Base-by-base conservation (phyloP, 2,797 vertebrate genomes). In the Silurus aristotelis region DNA sequence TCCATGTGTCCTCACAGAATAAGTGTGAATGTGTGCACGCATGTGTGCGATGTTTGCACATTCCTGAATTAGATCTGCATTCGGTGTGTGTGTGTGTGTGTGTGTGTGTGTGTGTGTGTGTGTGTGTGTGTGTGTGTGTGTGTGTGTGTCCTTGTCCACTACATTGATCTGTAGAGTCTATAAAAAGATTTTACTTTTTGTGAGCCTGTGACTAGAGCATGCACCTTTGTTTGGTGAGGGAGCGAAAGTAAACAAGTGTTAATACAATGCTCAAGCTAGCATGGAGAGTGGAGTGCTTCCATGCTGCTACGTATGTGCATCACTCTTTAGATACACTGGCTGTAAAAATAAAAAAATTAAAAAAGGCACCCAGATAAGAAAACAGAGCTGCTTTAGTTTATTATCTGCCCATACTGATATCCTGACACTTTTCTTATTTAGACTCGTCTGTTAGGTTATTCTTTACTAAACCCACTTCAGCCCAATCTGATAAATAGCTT, bases 131-230 rank as follows among this genome's bases (percentile, higher is more conserved):
- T 52, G 58, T 79, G 10, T 52, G 58, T 79, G 10, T 52, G 58
- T 79, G 10, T 52, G 58, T 79, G 56, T 71, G 68, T 75, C 46
- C 55, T 78, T 83, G 48, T 80, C 55, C 60, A 63, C 80, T 82
- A 82, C 66, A 82, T 46, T 82, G 82, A 83, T 79, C 52, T 79
- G 72, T 68, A 2, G 55, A 46, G 63, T 83, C 56, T 84, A 60
- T 87, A 58, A 82, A 71, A 82, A 60, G 80, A 27, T 60, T 71
- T 71, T 9, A 19, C 80, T 71, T 60, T 66, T 82, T 68, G 77
- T 66, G 78, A 66, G 60, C 20, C 38, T 73, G 48, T 25, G 82
- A 60, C 68, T 63, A 63, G 25, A 22, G 56, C 68, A 63, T 48
- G 14, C 70, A 14, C n/a, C 14, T 1, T 15, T 83, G 60, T 76